These are phyloP conservation scores for Pristionchus maxplancki DNA, from an alignment of 2,888 invertebrate species.

Conservation along the genomic window DNA sequence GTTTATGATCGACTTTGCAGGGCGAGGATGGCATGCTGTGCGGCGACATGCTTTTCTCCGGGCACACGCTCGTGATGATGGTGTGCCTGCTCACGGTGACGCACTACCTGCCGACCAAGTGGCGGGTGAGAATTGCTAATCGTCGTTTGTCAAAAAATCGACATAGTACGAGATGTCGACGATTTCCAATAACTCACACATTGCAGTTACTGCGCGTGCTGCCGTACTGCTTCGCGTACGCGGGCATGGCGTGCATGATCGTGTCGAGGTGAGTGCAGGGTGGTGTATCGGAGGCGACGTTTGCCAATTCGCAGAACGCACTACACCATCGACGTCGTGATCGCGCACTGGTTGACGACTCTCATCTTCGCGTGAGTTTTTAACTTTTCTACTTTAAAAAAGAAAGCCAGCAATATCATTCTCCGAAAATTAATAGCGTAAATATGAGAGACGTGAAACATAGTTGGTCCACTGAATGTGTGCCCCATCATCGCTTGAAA, in stretches of 20 bases:
- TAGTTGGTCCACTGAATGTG: no score
- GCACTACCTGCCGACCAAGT: conserved; percentile 63
- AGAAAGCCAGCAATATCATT: not conserved
- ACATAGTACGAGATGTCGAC: not conserved
- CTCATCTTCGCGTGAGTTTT: conserved; percentile 65
- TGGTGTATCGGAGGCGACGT: not conserved
- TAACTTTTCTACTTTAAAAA: not conserved
- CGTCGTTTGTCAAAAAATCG: conserved; percentile 13
- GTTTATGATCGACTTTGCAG: not conserved
- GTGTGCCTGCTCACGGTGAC: conserved; percentile 64
- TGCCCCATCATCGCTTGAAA: not conserved
- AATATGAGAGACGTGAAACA: not conserved
- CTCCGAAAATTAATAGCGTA: not conserved
- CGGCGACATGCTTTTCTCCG: conserved; percentile 71
- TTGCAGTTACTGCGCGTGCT: conserved; percentile 22
- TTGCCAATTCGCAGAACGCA: conserved; percentile 57
- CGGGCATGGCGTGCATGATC: conserved; percentile 67
- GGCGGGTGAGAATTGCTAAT: not conserved
- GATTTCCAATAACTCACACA: not conserved
- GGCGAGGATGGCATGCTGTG: conserved; percentile 61
- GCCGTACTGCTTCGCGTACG: conserved; percentile 38
- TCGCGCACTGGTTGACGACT: conserved; percentile 69
- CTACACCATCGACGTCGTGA: conserved; percentile 71
- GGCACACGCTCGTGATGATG: conserved; percentile 70
- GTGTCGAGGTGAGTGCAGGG: conserved; percentile 56